Base-by-base conservation (phyloP, 2,797 vertebrate species). In the Serranus cabrilla region DNA sequence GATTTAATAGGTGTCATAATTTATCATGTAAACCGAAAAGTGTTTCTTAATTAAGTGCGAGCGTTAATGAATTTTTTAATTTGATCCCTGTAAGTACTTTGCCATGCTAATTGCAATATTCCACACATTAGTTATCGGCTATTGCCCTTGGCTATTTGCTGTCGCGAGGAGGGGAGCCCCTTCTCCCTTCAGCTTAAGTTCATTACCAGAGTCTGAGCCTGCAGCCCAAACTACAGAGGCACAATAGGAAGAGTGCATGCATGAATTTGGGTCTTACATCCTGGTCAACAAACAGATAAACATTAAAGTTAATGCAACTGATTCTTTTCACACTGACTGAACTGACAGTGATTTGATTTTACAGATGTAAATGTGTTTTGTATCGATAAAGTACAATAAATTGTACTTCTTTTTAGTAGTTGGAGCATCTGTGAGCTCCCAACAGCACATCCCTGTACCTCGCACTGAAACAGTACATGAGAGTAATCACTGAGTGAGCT, bases 1-100 rank as follows among this genome's bases (percentile, higher is more conserved):
- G 96, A 98, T 99, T 98, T 99, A 99, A 99, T 99, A 98, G 97
- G 96, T 98, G 98, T 99, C 97, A 99, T 99, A 99, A 99, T 99
- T 99, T 99, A 99, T 99, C 98, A 99, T 97, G 96, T 98, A 98
- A 97, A 98, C 97, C 87, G 92, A 99, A 98, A 99, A 99, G 96
- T 99, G 97, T 97, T 98, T 99, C 97, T 99, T 99, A 99, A 99
- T 99, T 99, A 99, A 99, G 97, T 98, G 96, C 89, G 95, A 95
- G 92, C 95, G 94, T 97, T 99, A 99, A 99, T 99, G 97, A 99
- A 97, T 99, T 99, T 99, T 99, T 99, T 99, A 99, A 99, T 99
- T 99, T 99, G 97, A 99, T 99, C 97, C 97, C 97, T 99, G 97
- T 97, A 99, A 99, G 97, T 98, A 99, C 97, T 98, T 98, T 97